phyloP scores from a whole-genome alignment of 2,888 invertebrate genomes.

The Andrena dorsata region DNA sequence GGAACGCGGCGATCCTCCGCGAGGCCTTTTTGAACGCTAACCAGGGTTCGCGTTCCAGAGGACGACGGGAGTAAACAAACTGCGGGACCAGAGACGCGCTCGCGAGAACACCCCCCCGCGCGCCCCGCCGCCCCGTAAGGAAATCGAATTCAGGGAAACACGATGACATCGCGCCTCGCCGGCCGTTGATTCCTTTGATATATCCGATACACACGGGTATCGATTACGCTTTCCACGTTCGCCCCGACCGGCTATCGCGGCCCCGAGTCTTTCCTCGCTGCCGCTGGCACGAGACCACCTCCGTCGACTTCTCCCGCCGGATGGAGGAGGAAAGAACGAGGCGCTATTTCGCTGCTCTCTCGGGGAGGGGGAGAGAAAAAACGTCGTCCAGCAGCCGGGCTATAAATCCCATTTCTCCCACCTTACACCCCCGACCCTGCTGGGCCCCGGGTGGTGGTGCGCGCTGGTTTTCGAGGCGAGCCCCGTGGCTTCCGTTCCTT shows the following conservation, averaged over 20 bases:
- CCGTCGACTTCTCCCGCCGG: neutral
- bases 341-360: conserved; percentile 31
- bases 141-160: conserved; percentile 19
- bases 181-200: conserved; percentile 34
- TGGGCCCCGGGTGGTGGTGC: neutral
- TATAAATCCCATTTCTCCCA: conserved; percentile 58
- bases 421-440: neutral
- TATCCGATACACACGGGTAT: conserved; percentile 44
- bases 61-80: too few relatives aligned
- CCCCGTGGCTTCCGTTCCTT: conserved; percentile 53
- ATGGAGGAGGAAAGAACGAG: neutral
- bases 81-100: too few relatives aligned
- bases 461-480: conserved; percentile 46
- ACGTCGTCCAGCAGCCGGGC: conserved; percentile 31
- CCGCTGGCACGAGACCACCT: conserved; percentile 33
- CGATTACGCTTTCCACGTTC: conserved; percentile 44
- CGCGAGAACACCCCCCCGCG: too few relatives aligned
- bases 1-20: too few relatives aligned
- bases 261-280: conserved; percentile 7
- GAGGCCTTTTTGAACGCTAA: too few relatives aligned
- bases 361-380: neutral
- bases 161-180: neutral
- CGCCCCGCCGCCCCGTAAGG: neutral
- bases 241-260: conserved; percentile 9
- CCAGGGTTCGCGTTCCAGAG: too few relatives aligned